phyloP scores from a whole-genome alignment of 2,888 invertebrate genomes.

The Epiblema foenella region DNA sequence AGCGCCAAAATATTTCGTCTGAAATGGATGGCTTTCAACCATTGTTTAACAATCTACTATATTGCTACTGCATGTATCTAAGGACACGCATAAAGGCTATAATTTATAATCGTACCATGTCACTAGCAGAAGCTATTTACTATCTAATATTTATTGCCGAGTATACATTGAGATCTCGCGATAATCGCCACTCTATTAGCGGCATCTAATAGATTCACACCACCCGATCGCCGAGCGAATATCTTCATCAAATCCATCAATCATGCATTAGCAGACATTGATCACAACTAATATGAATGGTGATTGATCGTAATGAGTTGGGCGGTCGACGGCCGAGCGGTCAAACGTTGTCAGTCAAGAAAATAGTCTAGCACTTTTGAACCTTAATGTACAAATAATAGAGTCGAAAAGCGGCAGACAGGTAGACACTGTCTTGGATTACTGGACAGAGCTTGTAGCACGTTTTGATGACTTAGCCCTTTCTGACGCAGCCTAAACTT shows the following conservation, averaged over 20 bases:
- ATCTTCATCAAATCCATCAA: slow-evolving; percentile 33
- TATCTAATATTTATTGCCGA: background rate
- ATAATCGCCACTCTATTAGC: slow-evolving; percentile 24
- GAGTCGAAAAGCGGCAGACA: no score
- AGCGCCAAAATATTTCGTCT: no score
- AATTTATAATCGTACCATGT: background rate
- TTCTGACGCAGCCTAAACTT: no score
- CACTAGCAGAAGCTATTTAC: background rate
- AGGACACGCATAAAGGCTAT: background rate
- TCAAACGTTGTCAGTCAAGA: background rate
- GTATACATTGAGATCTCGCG: slow-evolving; percentile 19
- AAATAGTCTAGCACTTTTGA: no score
- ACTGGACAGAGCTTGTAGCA: no score
- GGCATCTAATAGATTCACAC: slow-evolving; percentile 33
- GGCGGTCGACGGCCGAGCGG: slow-evolving; percentile 18
- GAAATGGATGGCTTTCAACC: no score
- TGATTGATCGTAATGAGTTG: slow-evolving; percentile 40
- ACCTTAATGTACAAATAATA: no score
- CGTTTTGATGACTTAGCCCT: no score
- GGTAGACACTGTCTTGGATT: no score
- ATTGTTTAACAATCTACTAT: no score
- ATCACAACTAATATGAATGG: slow-evolving; percentile 31
- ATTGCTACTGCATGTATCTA: no score
- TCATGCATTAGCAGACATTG: slow-evolving; percentile 36
- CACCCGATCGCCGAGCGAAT: background rate